Evolutionary conservation across 2,888 invertebrate genomes (phyloP).

Genomic region (Exephanes ischioxanthus): DNA sequence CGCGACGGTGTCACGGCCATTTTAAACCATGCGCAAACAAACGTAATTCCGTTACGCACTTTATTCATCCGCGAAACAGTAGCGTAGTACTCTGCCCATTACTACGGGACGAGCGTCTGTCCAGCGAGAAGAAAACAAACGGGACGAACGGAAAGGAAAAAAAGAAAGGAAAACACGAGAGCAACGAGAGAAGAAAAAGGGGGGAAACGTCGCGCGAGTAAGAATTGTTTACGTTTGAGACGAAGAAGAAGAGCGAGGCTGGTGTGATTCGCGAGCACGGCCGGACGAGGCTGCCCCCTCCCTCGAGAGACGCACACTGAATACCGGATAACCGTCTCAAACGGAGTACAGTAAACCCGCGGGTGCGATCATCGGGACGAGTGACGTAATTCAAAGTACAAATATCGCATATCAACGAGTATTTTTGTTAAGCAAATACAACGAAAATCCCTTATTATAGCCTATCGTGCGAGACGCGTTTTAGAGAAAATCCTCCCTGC

Average conservation of each 20-base stretch:
- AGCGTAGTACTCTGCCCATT: constrained; percentile 16
- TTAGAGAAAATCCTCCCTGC: neutral
- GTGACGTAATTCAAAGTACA: constrained; percentile 79
- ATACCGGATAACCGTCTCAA: constrained; percentile 69
- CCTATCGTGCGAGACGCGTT: neutral
- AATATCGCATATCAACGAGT: constrained; percentile 77
- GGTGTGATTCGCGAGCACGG: constrained; percentile 1
- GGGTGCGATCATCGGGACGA: constrained; percentile 55
- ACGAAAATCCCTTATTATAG: constrained; percentile 3
- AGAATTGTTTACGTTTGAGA: constrained; percentile 64
- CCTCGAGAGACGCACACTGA: constrained; percentile 61
- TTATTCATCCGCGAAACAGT: constrained; percentile 38
- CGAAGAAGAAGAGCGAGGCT: neutral
- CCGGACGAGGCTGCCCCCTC: constrained; percentile 33
- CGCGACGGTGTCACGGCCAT: constrained; percentile 45
- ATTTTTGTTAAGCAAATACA: constrained; percentile 65
- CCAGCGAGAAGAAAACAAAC: neutral
- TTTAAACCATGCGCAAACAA: constrained; percentile 74
- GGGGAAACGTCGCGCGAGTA: constrained; percentile 29
- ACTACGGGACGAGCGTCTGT: constrained; percentile 58
- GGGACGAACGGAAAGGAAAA: constrained; percentile 21
- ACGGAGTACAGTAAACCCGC: constrained; percentile 38
- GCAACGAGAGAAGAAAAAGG: constrained; percentile 18
- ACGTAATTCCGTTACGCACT: constrained; percentile 70
- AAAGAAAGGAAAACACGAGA: constrained; percentile 50